Conservation (phyloP, 2,797 vertebrate species). For the Leuciscus waleckii region DNA sequence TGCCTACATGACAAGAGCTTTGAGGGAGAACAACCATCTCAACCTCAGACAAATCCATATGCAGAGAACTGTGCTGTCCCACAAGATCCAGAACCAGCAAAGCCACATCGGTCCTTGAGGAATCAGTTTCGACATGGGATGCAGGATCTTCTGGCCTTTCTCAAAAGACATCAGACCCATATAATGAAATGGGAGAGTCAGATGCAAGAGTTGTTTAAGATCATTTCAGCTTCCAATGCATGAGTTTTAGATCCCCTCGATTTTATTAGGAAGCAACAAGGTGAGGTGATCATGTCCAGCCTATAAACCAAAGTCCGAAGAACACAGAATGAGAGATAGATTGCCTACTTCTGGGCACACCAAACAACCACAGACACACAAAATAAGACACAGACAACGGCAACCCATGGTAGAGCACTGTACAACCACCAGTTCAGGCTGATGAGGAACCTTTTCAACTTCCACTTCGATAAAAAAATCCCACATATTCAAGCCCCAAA, state of each 20-base stretch:
- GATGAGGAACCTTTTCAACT: conserved; percentile 51
- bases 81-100: conserved; percentile 65
- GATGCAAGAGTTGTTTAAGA: conserved; percentile 15
- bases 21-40: conserved; percentile 58
- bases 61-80: conserved; percentile 54
- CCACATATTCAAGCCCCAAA: conserved; percentile 42
- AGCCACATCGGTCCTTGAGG: conserved; percentile 60
- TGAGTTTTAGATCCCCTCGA: background rate
- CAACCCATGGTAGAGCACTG: conserved; percentile 33
- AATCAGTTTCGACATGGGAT: conserved; percentile 61
- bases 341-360: background rate
- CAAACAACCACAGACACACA: background rate
- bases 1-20: conserved; percentile 69
- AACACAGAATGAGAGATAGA: conserved; percentile 29
- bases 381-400: conserved; percentile 23
- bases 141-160: conserved; percentile 56
- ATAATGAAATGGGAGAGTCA: conserved; percentile 66
- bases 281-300: conserved; percentile 46
- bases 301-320: conserved; percentile 37
- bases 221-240: conserved; percentile 46
- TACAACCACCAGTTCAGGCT: background rate
- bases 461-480: conserved; percentile 49
- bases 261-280: conserved; percentile 40
- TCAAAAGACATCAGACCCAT: conserved; percentile 64
- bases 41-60: conserved; percentile 56